Evolutionary conservation across 2,113 vertebrate genomes (phyloP).

Genomic region (Plecturocebus donacophilus): DNA sequence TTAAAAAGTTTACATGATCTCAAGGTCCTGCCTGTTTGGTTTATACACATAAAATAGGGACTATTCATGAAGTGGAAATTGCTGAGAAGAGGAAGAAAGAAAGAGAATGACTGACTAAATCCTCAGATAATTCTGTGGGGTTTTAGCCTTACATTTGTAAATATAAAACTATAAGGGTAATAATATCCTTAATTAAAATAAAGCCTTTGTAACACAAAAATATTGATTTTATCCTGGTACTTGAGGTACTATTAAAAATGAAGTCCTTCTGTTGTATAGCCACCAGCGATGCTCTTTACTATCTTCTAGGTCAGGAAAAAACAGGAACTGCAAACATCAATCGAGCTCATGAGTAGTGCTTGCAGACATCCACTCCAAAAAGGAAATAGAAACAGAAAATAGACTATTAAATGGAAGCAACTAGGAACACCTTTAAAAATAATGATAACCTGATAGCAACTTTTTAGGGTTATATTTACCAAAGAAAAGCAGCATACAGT

Average conservation of each 20-base stretch:
- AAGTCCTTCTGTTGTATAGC: background rate
- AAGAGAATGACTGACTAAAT: background rate
- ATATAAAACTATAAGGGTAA: background rate
- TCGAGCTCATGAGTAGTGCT: background rate
- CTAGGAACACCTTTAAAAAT: background rate
- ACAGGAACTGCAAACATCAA: background rate
- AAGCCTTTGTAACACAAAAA: background rate
- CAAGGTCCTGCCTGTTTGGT: background rate
- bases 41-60: background rate
- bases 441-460: background rate
- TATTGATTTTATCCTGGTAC: background rate
- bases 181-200: background rate
- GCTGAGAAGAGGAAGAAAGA: background rate
- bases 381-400: constrained; percentile 27
- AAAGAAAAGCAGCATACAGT: background rate
- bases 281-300: background rate
- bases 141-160: background rate
- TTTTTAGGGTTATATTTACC: background rate
- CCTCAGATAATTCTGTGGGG: background rate
- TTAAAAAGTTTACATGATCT: background rate
- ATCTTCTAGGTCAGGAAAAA: background rate
- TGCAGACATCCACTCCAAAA: background rate
- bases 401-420: constrained; percentile 12
- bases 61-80: background rate
- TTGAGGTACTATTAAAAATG: background rate